Percentiles rank a stretch among this genome's conserved stretches.
phyloP scores from a whole-genome alignment of 2,113 vertebrate genomes.

The Antennarius striatus region DNA sequence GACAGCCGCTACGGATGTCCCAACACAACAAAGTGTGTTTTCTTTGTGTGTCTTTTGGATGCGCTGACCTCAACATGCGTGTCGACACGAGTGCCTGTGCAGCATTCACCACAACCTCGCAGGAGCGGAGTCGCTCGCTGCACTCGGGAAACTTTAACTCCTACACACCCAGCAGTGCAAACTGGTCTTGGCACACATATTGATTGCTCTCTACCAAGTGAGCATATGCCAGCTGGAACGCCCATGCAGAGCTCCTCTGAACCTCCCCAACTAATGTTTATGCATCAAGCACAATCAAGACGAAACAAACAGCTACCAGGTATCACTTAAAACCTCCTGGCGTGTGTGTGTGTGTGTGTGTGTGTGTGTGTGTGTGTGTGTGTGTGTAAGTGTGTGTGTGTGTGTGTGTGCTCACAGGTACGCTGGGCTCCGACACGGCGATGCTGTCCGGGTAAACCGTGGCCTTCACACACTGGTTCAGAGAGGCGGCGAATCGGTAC shows the following conservation, averaged over 20 bases:
- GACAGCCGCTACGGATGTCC: no score
- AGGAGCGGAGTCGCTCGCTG: constrained; percentile 42
- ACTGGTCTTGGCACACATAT: constrained; percentile 73
- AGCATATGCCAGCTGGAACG: constrained; percentile 68
- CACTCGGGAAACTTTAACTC: constrained; percentile 69
- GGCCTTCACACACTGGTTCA: constrained; percentile 88
- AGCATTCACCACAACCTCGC: constrained; percentile 14
- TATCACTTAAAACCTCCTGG: constrained; percentile 39
- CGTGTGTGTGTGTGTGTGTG: background rate
- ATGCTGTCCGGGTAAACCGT: constrained; percentile 92
- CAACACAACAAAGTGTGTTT: no score
- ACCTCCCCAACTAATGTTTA: constrained; percentile 73
- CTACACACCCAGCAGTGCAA: constrained; percentile 68
- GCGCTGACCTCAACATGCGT: background rate
- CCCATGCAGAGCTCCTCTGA: constrained; percentile 62
- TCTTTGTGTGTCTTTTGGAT: no score
- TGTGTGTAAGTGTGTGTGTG: background rate
- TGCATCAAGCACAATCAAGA: constrained; percentile 64
- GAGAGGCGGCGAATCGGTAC: constrained; percentile 87
- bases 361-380: background rate
- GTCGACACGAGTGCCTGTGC: background rate
- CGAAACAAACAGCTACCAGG: constrained; percentile 33
- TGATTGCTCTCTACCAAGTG: constrained; percentile 54
- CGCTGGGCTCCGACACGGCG: constrained; percentile 91
- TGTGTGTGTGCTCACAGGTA: constrained; percentile 77